These are phyloP conservation scores for Menidia beryllina DNA, from an alignment of 2,113 vertebrate species.

Conservation along the genomic window DNA sequence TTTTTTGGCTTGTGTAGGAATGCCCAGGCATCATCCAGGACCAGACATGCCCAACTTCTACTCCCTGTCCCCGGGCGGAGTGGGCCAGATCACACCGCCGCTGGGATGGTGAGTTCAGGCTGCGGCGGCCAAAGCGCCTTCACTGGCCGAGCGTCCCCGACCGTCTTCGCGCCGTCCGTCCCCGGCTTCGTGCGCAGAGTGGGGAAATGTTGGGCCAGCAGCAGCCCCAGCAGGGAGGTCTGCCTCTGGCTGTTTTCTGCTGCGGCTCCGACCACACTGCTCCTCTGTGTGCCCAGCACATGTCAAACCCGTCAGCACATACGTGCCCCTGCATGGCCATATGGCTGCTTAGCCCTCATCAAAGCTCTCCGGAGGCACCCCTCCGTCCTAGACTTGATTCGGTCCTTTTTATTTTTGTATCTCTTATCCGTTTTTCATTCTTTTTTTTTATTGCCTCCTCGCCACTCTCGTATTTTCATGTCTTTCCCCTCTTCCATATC, in stretches of 20 bases:
- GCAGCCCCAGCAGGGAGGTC: constrained; percentile 54
- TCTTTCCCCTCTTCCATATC: constrained; percentile 10
- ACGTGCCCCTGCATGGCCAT: constrained; percentile 70
- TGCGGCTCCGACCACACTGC: constrained; percentile 49
- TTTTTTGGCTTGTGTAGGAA: constrained; percentile 82
- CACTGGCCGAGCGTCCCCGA: constrained; percentile 24
- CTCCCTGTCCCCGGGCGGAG: constrained; percentile 93
- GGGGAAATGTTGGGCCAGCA: constrained; percentile 23
- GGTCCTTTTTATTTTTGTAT: background rate
- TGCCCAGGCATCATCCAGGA: constrained; percentile 93
- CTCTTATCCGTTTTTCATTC: constrained; percentile 10
- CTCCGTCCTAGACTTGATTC: constrained; percentile 21
- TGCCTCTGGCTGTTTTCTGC: constrained; percentile 63
- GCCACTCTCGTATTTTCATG: background rate
- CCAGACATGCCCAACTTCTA: constrained; percentile 97
- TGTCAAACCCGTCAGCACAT: constrained; percentile 69
- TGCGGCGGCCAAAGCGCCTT: constrained; percentile 14
- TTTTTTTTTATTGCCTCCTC: background rate
- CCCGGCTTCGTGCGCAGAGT: constrained; percentile 15
- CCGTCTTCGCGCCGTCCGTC: constrained; percentile 23
- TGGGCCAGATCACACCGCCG: constrained; percentile 96
- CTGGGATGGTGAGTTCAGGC: constrained; percentile 92
- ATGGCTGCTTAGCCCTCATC: constrained; percentile 65
- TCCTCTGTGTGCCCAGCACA: constrained; percentile 68
- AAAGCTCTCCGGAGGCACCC: constrained; percentile 55